phyloP scores from a whole-genome alignment of 2,797 vertebrate genomes.

The Petrocephalus sullivani region DNA sequence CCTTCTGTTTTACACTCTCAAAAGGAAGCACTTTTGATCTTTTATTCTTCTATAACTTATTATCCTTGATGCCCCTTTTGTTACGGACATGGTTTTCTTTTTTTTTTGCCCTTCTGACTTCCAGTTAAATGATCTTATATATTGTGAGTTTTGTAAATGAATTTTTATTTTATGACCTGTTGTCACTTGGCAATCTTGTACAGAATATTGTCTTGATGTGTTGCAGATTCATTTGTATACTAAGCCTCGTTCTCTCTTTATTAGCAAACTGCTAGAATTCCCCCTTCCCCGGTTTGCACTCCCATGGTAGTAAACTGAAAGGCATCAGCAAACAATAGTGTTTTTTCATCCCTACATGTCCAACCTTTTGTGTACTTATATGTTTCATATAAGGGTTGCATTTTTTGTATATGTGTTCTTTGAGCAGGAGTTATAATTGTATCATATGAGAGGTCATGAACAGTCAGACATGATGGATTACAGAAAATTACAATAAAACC shows the following conservation, averaged over 20 bases:
- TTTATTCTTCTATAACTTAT: not conserved
- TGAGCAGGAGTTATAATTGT: not conserved
- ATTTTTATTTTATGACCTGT: not conserved
- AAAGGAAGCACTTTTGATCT: conserved; percentile 7
- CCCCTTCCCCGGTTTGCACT: not conserved
- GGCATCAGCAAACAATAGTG: not conserved
- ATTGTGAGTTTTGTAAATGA: not conserved
- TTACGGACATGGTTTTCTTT: not conserved
- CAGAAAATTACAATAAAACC: conserved; percentile 4
- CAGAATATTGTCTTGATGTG: not conserved
- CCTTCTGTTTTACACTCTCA: not conserved
- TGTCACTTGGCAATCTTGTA: not conserved
- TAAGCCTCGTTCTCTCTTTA: not conserved
- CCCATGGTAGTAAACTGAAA: not conserved
- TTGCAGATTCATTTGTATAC: not conserved
- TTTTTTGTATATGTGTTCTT: conserved; percentile 1
- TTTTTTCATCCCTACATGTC: not conserved
- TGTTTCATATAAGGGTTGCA: not conserved
- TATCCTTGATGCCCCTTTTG: not conserved
- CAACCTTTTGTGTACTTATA: not conserved
- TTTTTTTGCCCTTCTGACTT: not conserved
- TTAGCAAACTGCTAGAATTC: not conserved
- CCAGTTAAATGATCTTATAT: not conserved
- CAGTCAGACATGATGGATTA: not conserved
- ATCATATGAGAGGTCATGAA: not conserved